phyloP scores from a whole-genome alignment of 2,888 invertebrate genomes.

The Pterostichus niger region DNA sequence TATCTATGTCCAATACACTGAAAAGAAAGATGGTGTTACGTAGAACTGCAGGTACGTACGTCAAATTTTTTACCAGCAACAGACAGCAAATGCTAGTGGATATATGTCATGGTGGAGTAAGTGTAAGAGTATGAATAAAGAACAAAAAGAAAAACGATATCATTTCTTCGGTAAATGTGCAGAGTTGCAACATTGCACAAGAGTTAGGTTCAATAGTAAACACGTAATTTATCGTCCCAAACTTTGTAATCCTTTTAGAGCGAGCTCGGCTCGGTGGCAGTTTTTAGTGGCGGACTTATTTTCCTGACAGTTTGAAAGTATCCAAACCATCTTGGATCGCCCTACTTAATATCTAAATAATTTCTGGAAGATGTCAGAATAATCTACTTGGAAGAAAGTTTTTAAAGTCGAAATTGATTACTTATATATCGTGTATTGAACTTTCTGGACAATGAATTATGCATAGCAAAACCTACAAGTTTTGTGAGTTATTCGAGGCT shows the following conservation, averaged over 20 bases:
- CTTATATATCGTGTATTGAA: slow-evolving; percentile 61
- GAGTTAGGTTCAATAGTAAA: slow-evolving; percentile 51
- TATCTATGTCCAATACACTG: too few relatives aligned
- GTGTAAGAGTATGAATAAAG: slow-evolving; percentile 3
- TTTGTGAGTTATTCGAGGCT: slow-evolving; percentile 16
- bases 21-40: too few relatives aligned
- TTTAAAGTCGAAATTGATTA: slow-evolving; percentile 63
- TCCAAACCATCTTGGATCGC: slow-evolving; percentile 45
- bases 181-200: slow-evolving; percentile 37
- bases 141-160: not conserved
- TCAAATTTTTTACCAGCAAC: not conserved
- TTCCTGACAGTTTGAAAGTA: slow-evolving; percentile 60
- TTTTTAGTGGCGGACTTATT: slow-evolving; percentile 61
- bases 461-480: slow-evolving; percentile 46
- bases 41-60: not conserved
- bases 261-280: slow-evolving; percentile 14
- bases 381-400: slow-evolving; percentile 60
- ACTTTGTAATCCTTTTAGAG: slow-evolving; percentile 63
- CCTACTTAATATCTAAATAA: slow-evolving; percentile 64
- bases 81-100: not conserved
- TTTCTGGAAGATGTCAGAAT: slow-evolving; percentile 61
- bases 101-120: not conserved
- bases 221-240: slow-evolving; percentile 62
- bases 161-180: not conserved
- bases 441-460: slow-evolving; percentile 59